A percentile compares a stretch with the other conserved stretches of the same genome.
Evolutionary conservation across 2,797 vertebrate genomes (phyloP).

Genomic region (Tiaroga cobitis): DNA sequence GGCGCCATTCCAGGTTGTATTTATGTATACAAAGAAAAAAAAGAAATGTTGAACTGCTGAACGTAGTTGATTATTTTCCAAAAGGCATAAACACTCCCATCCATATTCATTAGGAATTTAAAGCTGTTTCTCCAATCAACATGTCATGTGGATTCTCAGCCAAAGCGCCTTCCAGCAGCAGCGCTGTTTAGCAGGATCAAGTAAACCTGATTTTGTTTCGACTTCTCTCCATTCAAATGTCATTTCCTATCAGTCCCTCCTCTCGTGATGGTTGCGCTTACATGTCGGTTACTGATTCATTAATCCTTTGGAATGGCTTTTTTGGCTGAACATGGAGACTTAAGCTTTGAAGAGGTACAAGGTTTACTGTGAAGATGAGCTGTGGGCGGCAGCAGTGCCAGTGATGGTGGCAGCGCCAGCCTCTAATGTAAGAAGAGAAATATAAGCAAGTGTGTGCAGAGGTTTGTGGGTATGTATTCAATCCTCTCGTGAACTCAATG

Average conservation of each 20-base stretch:
- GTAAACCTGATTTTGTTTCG: conserved; percentile 80
- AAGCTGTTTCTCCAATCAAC: conserved; percentile 73
- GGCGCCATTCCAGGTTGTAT: conserved; percentile 68
- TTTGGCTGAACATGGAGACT: conserved; percentile 70
- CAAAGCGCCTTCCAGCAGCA: conserved; percentile 74
- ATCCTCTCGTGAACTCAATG: conserved; percentile 20
- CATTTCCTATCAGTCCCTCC: conserved; percentile 72
- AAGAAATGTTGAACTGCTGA: conserved; percentile 66
- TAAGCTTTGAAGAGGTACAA: conserved; percentile 81
- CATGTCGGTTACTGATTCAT: conserved; percentile 68
- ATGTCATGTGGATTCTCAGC: conserved; percentile 80
- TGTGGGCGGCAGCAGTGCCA: conserved; percentile 66
- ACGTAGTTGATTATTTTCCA: conserved; percentile 72
- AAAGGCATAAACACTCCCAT: conserved; percentile 77
- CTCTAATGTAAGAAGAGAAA: conserved; percentile 75
- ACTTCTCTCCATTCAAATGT: conserved; percentile 77
- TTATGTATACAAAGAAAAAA: conserved; percentile 51
- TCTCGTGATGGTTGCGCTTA: conserved; percentile 74
- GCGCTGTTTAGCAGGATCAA: conserved; percentile 77
- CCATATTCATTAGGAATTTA: conserved; percentile 81
- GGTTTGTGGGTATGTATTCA: conserved; percentile 20
- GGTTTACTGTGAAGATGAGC: conserved; percentile 79
- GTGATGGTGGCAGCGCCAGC: conserved; percentile 42
- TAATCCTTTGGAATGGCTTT: conserved; percentile 79
- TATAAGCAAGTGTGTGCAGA: conserved; percentile 57